A percentile compares a stretch with the other conserved stretches of the same genome.
Conservation (phyloP, 2,797 vertebrate species). For the Crenichthys baileyi region DNA sequence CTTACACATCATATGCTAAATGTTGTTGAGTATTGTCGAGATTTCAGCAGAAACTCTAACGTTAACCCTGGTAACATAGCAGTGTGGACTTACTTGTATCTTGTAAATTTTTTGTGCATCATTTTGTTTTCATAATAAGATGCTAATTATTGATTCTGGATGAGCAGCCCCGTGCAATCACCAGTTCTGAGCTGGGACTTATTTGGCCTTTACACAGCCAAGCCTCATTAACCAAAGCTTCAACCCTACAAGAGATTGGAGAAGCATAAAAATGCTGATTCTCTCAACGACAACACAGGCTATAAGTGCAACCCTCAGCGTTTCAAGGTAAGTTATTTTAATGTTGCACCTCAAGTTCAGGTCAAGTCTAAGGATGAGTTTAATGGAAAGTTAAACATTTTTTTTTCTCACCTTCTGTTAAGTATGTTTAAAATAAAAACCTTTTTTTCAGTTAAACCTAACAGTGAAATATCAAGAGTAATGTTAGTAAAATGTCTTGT, state of each 20-base stretch:
- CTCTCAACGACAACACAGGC: conserved; percentile 57
- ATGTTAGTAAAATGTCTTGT: not conserved
- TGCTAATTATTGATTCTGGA: conserved; percentile 34
- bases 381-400: not conserved
- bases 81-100: not conserved
- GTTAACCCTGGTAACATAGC: not conserved
- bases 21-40: not conserved
- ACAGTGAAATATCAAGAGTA: too few species aligned
- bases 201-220: conserved; percentile 71
- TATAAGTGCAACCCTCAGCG: not conserved
- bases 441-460: not conserved
- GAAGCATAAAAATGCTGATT: conserved; percentile 62
- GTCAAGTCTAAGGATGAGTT: not conserved
- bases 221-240: conserved; percentile 74
- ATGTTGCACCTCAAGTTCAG: not conserved
- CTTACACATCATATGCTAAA: not conserved
- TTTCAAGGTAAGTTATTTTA: not conserved
- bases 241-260: conserved; percentile 61
- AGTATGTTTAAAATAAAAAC: not conserved
- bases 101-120: conserved; percentile 20
- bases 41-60: too few species aligned
- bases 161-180: conserved; percentile 51
- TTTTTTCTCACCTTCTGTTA: not conserved
- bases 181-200: conserved; percentile 49
- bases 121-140: conserved; percentile 64